phyloP scores from a whole-genome alignment of 2,797 vertebrate genomes.

The Rousettus madagascariensis region DNA sequence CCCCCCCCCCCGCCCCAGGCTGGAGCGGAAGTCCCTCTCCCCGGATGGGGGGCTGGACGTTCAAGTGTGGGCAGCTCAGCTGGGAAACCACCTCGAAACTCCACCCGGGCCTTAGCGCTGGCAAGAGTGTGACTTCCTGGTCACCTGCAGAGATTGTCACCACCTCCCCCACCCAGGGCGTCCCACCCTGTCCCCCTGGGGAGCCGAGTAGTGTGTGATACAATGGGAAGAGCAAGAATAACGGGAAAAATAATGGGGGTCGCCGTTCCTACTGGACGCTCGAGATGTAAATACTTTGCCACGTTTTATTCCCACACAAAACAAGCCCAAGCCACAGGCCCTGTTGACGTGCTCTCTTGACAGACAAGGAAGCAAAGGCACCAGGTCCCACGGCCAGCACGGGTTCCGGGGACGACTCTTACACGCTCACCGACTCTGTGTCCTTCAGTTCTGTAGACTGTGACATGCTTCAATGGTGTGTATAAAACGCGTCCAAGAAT shows the following conservation, averaged over 20 bases:
- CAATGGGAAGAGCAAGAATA: background rate
- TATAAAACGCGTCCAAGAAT: background rate
- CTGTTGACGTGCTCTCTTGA: background rate
- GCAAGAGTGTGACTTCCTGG: background rate
- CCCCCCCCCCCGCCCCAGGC: too few relatives aligned
- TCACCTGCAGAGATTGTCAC: background rate
- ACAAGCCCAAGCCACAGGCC: background rate
- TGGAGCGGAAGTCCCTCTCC: background rate
- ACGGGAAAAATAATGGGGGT: accelerated
- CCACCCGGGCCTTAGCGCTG: background rate
- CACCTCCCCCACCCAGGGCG: accelerated
- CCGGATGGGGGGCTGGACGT: background rate
- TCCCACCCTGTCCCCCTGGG: background rate
- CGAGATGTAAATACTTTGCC: background rate
- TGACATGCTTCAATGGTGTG: accelerated
- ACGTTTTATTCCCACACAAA: background rate
- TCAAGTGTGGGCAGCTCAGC: background rate
- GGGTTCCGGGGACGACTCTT: background rate
- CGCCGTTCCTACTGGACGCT: background rate
- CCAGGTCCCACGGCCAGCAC: background rate
- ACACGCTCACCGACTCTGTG: background rate
- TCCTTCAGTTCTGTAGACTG: background rate
- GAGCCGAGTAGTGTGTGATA: accelerated
- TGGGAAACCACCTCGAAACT: background rate
- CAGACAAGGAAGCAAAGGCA: background rate